These are phyloP conservation scores for Rhynchonema sp. DNA, from an alignment of 2,888 invertebrate genomes.

Conservation along the genomic window DNA sequence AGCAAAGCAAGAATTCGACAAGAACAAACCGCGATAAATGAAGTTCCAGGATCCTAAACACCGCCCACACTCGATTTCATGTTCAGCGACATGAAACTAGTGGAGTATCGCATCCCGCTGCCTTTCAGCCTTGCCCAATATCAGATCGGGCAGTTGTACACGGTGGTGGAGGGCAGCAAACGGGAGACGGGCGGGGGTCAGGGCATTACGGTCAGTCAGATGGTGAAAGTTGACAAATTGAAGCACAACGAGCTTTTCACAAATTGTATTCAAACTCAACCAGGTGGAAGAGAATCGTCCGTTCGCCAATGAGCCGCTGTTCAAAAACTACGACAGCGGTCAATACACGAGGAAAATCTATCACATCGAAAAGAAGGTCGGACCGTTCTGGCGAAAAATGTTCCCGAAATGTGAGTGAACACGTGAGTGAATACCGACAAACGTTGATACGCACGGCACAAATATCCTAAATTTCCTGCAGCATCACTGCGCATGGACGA, in stretches of 20 bases:
- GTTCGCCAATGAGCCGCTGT: not conserved
- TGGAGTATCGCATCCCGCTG: not conserved
- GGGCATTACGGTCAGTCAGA: not conserved
- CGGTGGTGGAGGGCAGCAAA: not conserved
- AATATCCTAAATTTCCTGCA: too few species aligned
- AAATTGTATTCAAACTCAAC: too few species aligned
- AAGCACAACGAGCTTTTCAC: too few species aligned
- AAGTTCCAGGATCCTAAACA: too few species aligned
- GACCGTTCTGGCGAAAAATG: not conserved
- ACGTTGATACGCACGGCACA: too few species aligned
- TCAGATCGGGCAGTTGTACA: not conserved
- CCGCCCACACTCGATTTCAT: too few species aligned
- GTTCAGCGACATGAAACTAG: too few species aligned
- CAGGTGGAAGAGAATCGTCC: not conserved
- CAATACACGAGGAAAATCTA: not conserved
- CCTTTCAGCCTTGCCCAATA: not conserved
- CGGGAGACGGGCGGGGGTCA: not conserved
- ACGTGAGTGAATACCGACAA: too few species aligned
- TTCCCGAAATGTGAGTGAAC: too few species aligned
- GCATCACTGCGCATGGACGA: slow-evolving; percentile 40
- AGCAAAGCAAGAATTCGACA: too few species aligned
- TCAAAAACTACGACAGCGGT: not conserved
- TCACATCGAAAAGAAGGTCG: not conserved
- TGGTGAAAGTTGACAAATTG: too few species aligned
- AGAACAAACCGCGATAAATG: too few species aligned